A percentile compares a stretch with the other conserved stretches of the same genome.
phyloP scores from a whole-genome alignment of 2,113 vertebrate genomes.

The Lophius piscatorius region DNA sequence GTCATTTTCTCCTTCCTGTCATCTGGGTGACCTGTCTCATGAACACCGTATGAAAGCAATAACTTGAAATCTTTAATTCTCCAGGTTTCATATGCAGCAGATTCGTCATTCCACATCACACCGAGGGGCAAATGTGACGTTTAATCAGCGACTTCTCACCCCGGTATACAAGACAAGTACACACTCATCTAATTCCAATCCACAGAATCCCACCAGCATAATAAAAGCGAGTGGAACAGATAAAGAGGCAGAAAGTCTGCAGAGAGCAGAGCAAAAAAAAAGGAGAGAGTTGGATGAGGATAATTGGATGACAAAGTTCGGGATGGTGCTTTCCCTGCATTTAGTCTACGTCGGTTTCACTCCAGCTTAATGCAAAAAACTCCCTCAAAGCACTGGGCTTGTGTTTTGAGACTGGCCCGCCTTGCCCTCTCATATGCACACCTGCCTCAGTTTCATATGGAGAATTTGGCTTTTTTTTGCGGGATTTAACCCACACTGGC shows the following conservation, averaged over 20 bases:
- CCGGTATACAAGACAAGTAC: background rate
- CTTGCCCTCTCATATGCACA: conserved; percentile 52
- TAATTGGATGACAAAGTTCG: conserved; percentile 58
- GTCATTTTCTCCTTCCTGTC: conserved; percentile 10
- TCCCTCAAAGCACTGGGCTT: conserved; percentile 17
- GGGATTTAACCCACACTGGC: conserved; percentile 28
- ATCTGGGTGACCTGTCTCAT: conserved; percentile 9
- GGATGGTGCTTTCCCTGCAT: conserved; percentile 54
- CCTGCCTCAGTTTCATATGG: conserved; percentile 50
- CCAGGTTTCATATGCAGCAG: conserved; percentile 29
- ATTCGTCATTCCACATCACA: conserved; percentile 10
- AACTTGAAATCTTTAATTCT: conserved; percentile 26
- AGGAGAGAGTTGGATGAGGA: conserved; percentile 40
- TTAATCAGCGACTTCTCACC: conserved; percentile 21
- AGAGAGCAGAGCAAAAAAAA: conserved; percentile 8
- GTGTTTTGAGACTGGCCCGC: background rate
- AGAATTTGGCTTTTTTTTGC: conserved; percentile 26
- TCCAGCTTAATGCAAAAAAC: conserved; percentile 35
- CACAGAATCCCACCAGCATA: conserved; percentile 40
- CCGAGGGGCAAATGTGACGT: conserved; percentile 23
- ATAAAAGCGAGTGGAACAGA: conserved; percentile 46
- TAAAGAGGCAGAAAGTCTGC: conserved; percentile 27
- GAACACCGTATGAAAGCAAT: conserved; percentile 29
- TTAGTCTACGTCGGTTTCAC: conserved; percentile 46
- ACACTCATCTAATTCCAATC: conserved; percentile 40